Conservation (phyloP, 1,140 invertebrate species). For the Onthophagus taurus region DNA sequence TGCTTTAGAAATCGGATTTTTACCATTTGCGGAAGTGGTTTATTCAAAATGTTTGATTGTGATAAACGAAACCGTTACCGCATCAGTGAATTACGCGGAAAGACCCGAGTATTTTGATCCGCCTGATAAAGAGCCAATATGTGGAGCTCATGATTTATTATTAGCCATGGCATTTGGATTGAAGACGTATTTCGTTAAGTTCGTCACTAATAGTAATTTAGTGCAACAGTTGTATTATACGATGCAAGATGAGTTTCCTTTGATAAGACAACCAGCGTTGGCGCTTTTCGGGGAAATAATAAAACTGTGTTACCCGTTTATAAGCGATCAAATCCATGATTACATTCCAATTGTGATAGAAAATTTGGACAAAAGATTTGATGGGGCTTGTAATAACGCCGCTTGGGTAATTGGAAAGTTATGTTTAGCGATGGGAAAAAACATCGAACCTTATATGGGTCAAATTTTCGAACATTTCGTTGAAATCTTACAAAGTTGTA, state of each 20-base stretch:
- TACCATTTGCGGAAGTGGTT: slow-evolving; percentile 96
- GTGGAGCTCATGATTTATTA: slow-evolving; percentile 91
- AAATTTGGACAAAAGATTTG: slow-evolving; percentile 94
- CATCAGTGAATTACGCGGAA: slow-evolving; percentile 75
- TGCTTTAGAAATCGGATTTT: slow-evolving; percentile 88
- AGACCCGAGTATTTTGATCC: slow-evolving; percentile 77
- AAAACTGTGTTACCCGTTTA: slow-evolving; percentile 95
- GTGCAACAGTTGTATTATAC: slow-evolving; percentile 94
- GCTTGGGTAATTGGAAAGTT: slow-evolving; percentile 98
- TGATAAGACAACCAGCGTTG: slow-evolving; percentile 97
- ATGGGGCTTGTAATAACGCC: slow-evolving; percentile 98
- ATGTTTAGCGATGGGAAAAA: slow-evolving; percentile 77
- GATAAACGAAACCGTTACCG: slow-evolving; percentile 82
- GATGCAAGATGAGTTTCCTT: slow-evolving; percentile 94
- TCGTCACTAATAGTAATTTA: slow-evolving; percentile 87
- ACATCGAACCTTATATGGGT: slow-evolving; percentile 27
- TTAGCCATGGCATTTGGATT: slow-evolving; percentile 91
- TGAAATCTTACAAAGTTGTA: slow-evolving; percentile 16
- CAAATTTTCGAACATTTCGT: slow-evolving; percentile 27
- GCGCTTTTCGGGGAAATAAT: slow-evolving; percentile 95
- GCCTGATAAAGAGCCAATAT: slow-evolving; percentile 98
- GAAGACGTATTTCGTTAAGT: slow-evolving; percentile 84
- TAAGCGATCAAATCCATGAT: slow-evolving; percentile 83
- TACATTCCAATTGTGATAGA: slow-evolving; percentile 92
- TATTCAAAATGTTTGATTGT: slow-evolving; percentile 89